Percentiles rank a stretch among this genome's conserved stretches.
Evolutionary conservation across 2,888 invertebrate genomes (phyloP).

Genomic region (Pemphredon lugubris): DNA sequence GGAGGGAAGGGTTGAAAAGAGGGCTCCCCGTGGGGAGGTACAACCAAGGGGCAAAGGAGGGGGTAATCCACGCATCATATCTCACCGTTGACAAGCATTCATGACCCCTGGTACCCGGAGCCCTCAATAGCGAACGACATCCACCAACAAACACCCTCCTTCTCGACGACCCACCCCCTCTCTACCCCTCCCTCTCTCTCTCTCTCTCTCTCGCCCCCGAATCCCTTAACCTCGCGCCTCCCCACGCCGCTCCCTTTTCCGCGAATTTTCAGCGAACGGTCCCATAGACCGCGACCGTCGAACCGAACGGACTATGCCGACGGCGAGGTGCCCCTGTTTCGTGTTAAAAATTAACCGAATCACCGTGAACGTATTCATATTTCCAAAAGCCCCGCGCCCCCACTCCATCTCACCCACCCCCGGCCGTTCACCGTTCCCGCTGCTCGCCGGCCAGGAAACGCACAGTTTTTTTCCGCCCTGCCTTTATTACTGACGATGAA

Average conservation of each 20-base stretch:
- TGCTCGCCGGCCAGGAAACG: conserved; percentile 13
- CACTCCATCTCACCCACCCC: background rate
- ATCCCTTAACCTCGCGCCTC: conserved; percentile 49
- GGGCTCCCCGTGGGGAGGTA: conserved; percentile 55
- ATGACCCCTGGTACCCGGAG: conserved; percentile 69
- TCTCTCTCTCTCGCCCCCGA: conserved; percentile 17
- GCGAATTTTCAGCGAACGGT: conserved; percentile 55
- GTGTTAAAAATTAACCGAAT: conserved; percentile 69
- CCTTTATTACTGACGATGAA: conserved; percentile 55
- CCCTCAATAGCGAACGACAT: conserved; percentile 75
- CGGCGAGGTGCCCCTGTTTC: conserved; percentile 43
- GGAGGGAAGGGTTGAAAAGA: conserved; percentile 52
- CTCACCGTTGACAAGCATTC: conserved; percentile 78
- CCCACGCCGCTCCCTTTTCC: conserved; percentile 32
- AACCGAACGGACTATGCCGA: conserved; percentile 62
- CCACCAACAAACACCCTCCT: conserved; percentile 68
- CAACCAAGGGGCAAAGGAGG: conserved; percentile 42
- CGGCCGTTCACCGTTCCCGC: background rate
- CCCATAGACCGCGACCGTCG: conserved; percentile 60
- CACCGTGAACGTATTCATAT: conserved; percentile 65
- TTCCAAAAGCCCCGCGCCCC: conserved; percentile 36
- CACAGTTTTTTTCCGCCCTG: conserved; percentile 30
- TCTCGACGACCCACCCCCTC: conserved; percentile 20
- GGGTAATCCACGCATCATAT: conserved; percentile 77
- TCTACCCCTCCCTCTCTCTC: conserved; percentile 1